phyloP scores from a whole-genome alignment of 2,888 invertebrate genomes.

The Criorhina ranunculi region DNA sequence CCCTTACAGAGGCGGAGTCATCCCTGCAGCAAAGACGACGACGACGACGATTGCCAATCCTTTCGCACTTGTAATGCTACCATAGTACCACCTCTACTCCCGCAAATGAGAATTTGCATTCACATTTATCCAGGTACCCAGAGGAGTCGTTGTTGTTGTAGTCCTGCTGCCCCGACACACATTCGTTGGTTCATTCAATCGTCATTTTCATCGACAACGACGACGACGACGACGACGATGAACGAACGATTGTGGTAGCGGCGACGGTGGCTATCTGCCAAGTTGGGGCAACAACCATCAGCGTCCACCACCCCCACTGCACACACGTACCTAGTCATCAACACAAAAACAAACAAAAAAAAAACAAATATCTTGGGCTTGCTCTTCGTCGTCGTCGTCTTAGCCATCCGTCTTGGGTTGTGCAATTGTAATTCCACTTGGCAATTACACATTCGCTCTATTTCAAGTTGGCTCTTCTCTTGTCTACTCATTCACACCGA shows the following conservation, averaged over 20 bases:
- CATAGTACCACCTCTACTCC: conserved; percentile 45
- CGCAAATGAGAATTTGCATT: conserved; percentile 69
- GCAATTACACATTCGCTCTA: conserved; percentile 59
- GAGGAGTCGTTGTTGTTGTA: conserved; percentile 12
- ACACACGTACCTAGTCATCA: conserved; percentile 44
- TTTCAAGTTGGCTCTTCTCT: conserved; percentile 11
- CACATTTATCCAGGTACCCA: conserved; percentile 47
- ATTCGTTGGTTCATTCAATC: conserved; percentile 28
- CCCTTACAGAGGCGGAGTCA: conserved; percentile 68
- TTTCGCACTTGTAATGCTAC: conserved; percentile 65
- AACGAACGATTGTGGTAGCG: too few species aligned
- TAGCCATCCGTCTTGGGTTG: not conserved
- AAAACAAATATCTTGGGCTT: conserved; percentile 14
- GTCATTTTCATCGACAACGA: too few species aligned
- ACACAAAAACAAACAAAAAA: conserved; percentile 38
- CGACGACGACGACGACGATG: too few species aligned
- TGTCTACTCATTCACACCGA: conserved; percentile 39
- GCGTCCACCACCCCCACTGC: conserved; percentile 26
- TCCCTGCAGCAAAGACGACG: conserved; percentile 24
- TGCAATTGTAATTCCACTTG: conserved; percentile 43
- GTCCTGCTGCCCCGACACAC: conserved; percentile 36
- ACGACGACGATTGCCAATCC: conserved; percentile 58
- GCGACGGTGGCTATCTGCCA: not conserved
- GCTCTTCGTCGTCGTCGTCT: not conserved
- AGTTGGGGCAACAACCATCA: conserved; percentile 25